Percentiles rank a stretch among this genome's conserved stretches.
phyloP scores from a whole-genome alignment of 2,113 vertebrate species.

The Eublepharis macularius region DNA sequence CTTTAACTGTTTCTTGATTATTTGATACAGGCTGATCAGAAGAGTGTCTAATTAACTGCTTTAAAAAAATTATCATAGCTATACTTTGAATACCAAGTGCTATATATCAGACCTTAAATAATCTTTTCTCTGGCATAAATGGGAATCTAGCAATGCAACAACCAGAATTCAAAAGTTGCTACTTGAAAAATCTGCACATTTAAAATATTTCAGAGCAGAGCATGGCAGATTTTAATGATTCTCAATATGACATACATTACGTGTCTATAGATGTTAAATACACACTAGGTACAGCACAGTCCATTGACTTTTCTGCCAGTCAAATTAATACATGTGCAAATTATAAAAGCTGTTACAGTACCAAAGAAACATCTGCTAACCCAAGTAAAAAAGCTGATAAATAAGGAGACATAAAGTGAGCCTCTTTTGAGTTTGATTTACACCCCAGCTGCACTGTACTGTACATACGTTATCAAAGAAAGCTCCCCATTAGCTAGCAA shows the following conservation, averaged over 20 bases:
- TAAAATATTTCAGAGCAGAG: background rate
- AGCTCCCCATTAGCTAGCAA: constrained; percentile 25
- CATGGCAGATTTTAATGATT: constrained; percentile 9
- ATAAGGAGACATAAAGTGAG: constrained; percentile 69
- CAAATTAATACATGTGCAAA: constrained; percentile 77
- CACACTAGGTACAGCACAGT: constrained; percentile 52
- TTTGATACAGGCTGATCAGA: constrained; percentile 79
- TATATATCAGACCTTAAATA: constrained; percentile 52
- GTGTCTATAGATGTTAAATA: constrained; percentile 33
- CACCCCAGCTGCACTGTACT: constrained; percentile 59
- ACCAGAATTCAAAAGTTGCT: constrained; percentile 49
- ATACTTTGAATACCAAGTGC: constrained; percentile 64
- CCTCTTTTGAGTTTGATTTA: constrained; percentile 65
- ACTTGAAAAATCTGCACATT: constrained; percentile 53
- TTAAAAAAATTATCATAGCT: constrained; percentile 59
- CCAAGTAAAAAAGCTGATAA: constrained; percentile 74
- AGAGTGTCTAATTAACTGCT: constrained; percentile 79
- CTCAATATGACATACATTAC: constrained; percentile 9
- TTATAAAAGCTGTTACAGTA: constrained; percentile 74
- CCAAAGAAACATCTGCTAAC: constrained; percentile 79
- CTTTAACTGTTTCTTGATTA: constrained; percentile 65
- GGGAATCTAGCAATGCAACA: constrained; percentile 48
- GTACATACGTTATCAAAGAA: constrained; percentile 43
- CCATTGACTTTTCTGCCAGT: constrained; percentile 57
- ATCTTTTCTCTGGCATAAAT: constrained; percentile 52